A percentile compares a stretch with the other conserved stretches of the same genome.
phyloP scores from a whole-genome alignment of 2,113 vertebrate species.

The Caranx ignobilis region DNA sequence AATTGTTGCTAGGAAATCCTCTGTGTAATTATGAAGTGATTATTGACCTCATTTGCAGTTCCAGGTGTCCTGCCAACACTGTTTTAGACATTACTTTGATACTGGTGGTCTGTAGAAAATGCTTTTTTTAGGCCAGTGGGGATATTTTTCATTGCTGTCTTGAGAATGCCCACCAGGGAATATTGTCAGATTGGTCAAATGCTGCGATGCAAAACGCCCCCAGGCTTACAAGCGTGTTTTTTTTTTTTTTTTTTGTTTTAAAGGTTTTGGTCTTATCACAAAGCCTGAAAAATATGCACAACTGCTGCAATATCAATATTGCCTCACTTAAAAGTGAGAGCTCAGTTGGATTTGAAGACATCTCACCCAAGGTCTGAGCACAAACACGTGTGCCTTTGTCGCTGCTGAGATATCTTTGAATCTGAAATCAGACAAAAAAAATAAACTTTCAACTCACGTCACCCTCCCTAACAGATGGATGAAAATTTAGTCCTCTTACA shows the following conservation, averaged over 20 bases:
- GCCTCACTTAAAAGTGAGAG: not conserved
- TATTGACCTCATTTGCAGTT: not conserved
- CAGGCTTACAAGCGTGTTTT: not conserved
- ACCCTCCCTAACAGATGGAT: not conserved
- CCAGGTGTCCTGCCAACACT: not conserved
- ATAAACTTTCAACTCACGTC: constrained; percentile 6
- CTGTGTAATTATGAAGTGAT: not conserved
- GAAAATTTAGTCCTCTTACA: not conserved
- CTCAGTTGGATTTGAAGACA: not conserved
- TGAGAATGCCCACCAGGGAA: not conserved
- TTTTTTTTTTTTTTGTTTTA: too few species aligned
- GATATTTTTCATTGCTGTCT: not conserved
- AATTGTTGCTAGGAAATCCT: not conserved
- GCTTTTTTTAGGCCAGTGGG: not conserved
- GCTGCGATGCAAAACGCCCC: not conserved
- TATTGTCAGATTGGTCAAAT: not conserved
- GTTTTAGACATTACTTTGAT: not conserved
- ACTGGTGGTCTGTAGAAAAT: not conserved
- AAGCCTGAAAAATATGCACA: not conserved
- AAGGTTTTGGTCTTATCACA: too few species aligned
- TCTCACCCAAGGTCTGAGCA: not conserved
- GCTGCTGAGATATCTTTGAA: not conserved
- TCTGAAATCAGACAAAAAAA: not conserved
- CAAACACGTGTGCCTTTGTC: not conserved
- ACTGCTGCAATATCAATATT: not conserved